Base-by-base conservation (phyloP, 2,797 vertebrate genomes). In the Anableps anableps region DNA sequence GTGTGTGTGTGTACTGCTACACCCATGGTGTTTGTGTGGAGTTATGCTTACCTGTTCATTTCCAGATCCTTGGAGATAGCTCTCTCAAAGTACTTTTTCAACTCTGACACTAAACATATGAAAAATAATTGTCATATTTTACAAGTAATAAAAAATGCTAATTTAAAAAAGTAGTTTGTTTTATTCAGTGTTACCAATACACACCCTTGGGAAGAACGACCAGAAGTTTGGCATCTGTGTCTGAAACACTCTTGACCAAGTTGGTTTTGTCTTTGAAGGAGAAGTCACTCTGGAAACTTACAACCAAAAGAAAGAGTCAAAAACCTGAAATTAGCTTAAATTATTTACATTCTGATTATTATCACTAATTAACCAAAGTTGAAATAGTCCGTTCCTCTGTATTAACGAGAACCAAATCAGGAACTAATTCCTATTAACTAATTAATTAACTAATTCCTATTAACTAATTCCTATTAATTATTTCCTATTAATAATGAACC, bases 71-170 rank as follows among this genome's bases (percentile, higher is more conserved):
- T 91, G 86, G 86, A 92, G 80, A 84, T 89, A 62, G 92, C 89
- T 90, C 93, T 95, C 92, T 99, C 98, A 95, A 99, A 99, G 83
- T 97, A 94, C 93, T 98, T 98, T 95, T 97, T 98, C 92, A 99
- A 94, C 92, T 99, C 98, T 96, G 98, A 97, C 96, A 99, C 98
- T 99, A 91, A 94, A 94, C 90, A 55, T 62, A 51, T n/a, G 50
- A 80, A 82, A 14, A 88, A 89, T 81, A 58, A 78, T 88, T 68
- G 11, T 50, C 36, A 26, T 86, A 43, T 14, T 64, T 43, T 62
- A 60, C n/a, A 60, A 16, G 29, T 29, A n/a, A 29, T 0, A 48
- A 34, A 51, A 51, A 78, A 17, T 31, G 11, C 31, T 0, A 36
- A 47, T 66, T 38, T 1, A 21, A 31, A 62, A 10, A 58, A 43